Base-by-base conservation (phyloP, 2,888 invertebrate genomes). In the Nemotelus nigrinus region DNA sequence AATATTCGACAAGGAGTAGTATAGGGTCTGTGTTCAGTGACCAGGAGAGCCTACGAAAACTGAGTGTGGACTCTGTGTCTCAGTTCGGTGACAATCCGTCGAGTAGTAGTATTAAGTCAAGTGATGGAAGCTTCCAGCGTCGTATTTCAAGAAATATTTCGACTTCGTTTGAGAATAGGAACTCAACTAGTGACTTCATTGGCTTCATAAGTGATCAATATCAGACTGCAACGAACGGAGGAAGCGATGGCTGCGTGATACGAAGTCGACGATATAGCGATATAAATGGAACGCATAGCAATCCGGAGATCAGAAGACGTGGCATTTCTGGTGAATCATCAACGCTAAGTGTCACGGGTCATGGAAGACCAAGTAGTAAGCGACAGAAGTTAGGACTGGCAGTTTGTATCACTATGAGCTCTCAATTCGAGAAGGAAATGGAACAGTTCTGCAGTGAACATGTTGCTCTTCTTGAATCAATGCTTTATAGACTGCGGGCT, bases 361-460 rank as follows among this genome's bases (percentile, higher is more conserved):
- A 71, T 41, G 50, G 48, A 7, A 60, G 70, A 7, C 55, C 79
- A 70, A 76, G 77, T 47, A 75, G 76, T 45, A 84, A 84, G 48
- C 84, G 88, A 7, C 89, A 90, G 2, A 92, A 92, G 84, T 87
- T 93, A 10, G 94, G 93, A 1, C 85, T 94, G 48, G 92, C 92
- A 7, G 89, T 94, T 79, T 88, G 93, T 78, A 89, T 93, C 78
- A 88, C 89, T 63, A 87, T 91, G 82, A 89, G 89, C 53, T 85
- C 88, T 72, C 89, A 89, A 6, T 88, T 88, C 81, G 90, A 91
- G 85, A 88, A 92, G 84, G 90, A 92, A 82, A 90, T 94, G 88
- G 91, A 94, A 81, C 88, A 91, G 65, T 93, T 93, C 80, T 91
- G 95, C 82, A 91, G 95, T 87, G 94, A 96, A 81, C 95, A 96